A percentile compares a stretch with the other conserved stretches of the same genome.
Conservation (phyloP, 2,113 vertebrate species). For the Nycticorax nycticorax region DNA sequence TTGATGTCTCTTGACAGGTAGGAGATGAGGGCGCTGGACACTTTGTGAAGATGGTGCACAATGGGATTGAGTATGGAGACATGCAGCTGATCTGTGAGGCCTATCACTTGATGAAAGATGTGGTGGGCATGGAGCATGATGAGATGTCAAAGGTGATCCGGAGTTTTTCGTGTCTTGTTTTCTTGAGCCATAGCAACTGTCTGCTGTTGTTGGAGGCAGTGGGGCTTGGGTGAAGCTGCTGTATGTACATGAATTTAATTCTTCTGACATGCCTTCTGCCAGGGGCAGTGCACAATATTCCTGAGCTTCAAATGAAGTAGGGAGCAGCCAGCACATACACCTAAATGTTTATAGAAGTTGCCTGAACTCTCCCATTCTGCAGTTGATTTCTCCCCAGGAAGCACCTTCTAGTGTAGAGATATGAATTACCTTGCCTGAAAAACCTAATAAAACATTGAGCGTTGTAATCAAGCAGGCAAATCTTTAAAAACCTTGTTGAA, state of each 20-base stretch:
- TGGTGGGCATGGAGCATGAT: conserved; percentile 86
- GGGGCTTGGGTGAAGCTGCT: not conserved
- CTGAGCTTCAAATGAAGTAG: not conserved
- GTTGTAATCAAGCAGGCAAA: not conserved
- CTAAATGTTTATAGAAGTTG: not conserved
- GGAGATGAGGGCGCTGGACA: conserved; percentile 95
- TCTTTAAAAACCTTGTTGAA: not conserved
- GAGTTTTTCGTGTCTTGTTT: not conserved
- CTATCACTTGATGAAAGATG: conserved; percentile 97
- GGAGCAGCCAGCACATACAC: not conserved
- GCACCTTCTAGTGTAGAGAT: not conserved
- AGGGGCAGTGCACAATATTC: not conserved
- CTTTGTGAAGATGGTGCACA: conserved; percentile 99
- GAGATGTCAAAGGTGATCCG: conserved; percentile 88
- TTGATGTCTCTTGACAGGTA: conserved; percentile 75
- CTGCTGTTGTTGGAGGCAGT: not conserved
- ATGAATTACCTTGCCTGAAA: not conserved
- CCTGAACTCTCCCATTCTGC: not conserved
- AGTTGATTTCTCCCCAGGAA: not conserved
- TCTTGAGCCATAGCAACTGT: not conserved
- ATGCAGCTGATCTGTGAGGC: conserved; percentile 99
- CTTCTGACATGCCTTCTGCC: not conserved
- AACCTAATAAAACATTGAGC: not conserved
- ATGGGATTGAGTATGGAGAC: conserved; percentile 98
- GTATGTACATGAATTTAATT: not conserved